Evolutionary conservation across 92 coral and sea anemone genomes (phyloP).

Genomic region (Phenganax subtilis): DNA sequence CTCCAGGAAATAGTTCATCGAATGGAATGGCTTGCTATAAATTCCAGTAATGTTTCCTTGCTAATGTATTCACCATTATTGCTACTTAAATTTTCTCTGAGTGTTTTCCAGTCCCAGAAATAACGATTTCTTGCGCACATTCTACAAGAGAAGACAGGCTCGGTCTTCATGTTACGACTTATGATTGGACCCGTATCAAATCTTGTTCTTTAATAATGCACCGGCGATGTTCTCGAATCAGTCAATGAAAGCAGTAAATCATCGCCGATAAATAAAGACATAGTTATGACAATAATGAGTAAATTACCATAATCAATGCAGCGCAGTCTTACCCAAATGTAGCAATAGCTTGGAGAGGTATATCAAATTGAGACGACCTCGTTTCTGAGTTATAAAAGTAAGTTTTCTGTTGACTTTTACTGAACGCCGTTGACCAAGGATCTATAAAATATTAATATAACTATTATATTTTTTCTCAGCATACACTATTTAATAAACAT

Average conservation of each 20-base stretch:
- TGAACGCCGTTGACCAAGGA: conserved; percentile 87
- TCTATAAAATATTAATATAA: conserved; percentile 42
- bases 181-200: no score
- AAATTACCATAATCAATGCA: neutral
- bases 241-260: neutral
- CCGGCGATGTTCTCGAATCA: no score
- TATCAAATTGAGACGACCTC: conserved; percentile 62
- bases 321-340: conserved; percentile 70
- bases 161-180: no score
- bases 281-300: neutral
- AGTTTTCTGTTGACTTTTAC: conserved; percentile 65
- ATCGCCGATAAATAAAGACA: neutral
- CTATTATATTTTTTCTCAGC: neutral
- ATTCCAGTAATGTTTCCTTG: conserved; percentile 18
- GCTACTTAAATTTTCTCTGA: conserved; percentile 1
- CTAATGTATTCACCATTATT: neutral
- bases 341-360: conserved; percentile 74
- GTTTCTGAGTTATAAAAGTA: conserved; percentile 81
- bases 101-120: conserved; percentile 21
- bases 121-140: conserved; percentile 41
- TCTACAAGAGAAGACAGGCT: neutral
- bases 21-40: conserved; percentile 11
- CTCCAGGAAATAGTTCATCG: neutral
- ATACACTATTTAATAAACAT: neutral
- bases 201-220: no score